These are phyloP conservation scores for Myotis findleyi DNA, from an alignment of 2,797 vertebrate species.

Conservation along the genomic window DNA sequence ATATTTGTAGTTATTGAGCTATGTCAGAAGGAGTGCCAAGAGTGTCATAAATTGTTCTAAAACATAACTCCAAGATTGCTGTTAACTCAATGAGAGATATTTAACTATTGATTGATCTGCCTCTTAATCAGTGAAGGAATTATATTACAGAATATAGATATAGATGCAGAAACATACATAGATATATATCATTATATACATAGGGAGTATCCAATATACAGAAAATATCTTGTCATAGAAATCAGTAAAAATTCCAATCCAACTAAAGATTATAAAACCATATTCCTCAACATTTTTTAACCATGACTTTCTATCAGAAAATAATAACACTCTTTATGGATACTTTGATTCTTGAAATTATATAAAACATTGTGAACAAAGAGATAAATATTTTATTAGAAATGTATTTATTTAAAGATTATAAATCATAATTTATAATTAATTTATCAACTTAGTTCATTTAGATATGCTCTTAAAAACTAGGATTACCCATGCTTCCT, in stretches of 20 bases:
- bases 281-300: background rate
- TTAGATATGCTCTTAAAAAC: background rate
- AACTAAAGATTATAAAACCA: background rate
- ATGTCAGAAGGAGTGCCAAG: background rate
- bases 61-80: background rate
- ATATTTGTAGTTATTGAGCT: background rate
- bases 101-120: background rate
- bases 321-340: background rate
- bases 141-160: background rate
- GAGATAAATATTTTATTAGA: background rate
- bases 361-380: background rate
- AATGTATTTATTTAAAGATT: background rate
- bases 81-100: background rate
- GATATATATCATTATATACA: background rate
- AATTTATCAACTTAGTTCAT: background rate
- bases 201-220: background rate
- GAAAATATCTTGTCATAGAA: background rate
- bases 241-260: background rate
- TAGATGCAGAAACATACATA: background rate
- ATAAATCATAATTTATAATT: background rate
- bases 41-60: slow-evolving; percentile 15
- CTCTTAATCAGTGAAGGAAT: slow-evolving; percentile 30
- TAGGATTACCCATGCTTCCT: background rate
- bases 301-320: background rate
- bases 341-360: background rate